Evolutionary conservation across 2,797 vertebrate genomes (phyloP), one percentile per base, ranked within the genome.

Genomic region (Sebastes minor): DNA sequence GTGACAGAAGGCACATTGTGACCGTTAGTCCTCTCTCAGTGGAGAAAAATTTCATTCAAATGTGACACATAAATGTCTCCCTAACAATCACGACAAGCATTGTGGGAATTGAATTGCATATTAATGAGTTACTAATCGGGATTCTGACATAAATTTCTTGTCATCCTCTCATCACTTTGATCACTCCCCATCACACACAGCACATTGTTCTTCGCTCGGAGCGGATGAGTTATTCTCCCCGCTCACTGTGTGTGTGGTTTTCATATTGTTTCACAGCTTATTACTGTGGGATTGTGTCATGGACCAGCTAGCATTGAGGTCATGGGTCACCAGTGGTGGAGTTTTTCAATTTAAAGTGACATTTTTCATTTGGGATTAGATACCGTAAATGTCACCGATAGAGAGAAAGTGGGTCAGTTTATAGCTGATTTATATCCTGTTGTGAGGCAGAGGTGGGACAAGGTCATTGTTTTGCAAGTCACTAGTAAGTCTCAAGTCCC

Each of bases 1-100:
- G 28, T 70, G 67, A 94, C 90, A 95, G 87, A 93, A 76, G 86
- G 70, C 73, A 83, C 84, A 88, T 91, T 94, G 92, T 94, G 18
- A 66, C 62, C 23, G 25, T 82, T 64, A 35, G 70, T 60, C 7
- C 33, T 87, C 14, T 53, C 38, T 75, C 71, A 68, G 12, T 4
- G 30, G 32, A 78, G 14, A 81, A 65, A 14, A 20, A 73, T 27
- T 18, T 18, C 18, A 38, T 71, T 71, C 20, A 57, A 22, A 73
- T 57, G 13, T 72, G 61, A 63, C 56, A 20, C 13, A 76, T 22
- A 76, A 66, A 66, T 71, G 18, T 68, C 27, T 55, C 7, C 59
- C n/a, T 12, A 30, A n/a, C 63, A 42, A 42, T 42, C 38, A 42
- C 14, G 14, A 16, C 38, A 42, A 42, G 1, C 38, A 42, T 16